These are phyloP conservation scores for Bombyx huttoni DNA, from an alignment of 2,888 invertebrate genomes.

Conservation along the genomic window DNA sequence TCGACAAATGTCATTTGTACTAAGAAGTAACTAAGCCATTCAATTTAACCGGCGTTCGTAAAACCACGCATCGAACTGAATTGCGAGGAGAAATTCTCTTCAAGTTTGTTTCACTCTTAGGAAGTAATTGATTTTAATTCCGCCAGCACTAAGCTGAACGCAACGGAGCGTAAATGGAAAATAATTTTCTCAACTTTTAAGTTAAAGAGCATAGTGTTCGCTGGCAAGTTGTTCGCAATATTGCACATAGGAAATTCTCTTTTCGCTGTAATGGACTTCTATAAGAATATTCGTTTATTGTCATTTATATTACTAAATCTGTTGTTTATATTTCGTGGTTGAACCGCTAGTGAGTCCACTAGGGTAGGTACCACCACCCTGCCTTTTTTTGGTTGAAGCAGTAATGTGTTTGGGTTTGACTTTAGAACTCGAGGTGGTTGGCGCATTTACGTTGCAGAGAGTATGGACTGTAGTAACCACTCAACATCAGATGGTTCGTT, in stretches of 20 bases:
- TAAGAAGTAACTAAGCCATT: background rate
- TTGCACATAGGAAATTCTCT: conserved; percentile 35
- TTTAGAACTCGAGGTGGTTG: no score
- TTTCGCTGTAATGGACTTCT: conserved; percentile 17
- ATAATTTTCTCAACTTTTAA: conserved; percentile 54
- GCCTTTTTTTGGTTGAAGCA: no score
- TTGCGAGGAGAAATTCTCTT: conserved; percentile 25
- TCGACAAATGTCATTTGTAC: background rate
- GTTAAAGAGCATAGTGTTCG: conserved; percentile 29
- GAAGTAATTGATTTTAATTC: conserved; percentile 63
- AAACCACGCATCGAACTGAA: conserved; percentile 3
- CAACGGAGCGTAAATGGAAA: conserved; percentile 58
- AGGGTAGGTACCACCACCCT: no score
- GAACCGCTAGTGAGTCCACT: no score
- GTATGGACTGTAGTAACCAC: no score
- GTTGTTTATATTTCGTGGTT: background rate
- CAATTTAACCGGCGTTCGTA: background rate
- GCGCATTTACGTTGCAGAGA: no score
- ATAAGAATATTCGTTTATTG: conserved; percentile 13
- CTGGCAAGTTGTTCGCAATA: conserved; percentile 26
- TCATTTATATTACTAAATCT: conserved; percentile 7
- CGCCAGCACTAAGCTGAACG: conserved; percentile 42
- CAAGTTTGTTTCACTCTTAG: conserved; percentile 43
- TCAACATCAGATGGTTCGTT: no score
- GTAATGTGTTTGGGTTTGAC: no score